Evolutionary conservation across 2,888 invertebrate species (phyloP).

Genomic region (Lepas anatifera): DNA sequence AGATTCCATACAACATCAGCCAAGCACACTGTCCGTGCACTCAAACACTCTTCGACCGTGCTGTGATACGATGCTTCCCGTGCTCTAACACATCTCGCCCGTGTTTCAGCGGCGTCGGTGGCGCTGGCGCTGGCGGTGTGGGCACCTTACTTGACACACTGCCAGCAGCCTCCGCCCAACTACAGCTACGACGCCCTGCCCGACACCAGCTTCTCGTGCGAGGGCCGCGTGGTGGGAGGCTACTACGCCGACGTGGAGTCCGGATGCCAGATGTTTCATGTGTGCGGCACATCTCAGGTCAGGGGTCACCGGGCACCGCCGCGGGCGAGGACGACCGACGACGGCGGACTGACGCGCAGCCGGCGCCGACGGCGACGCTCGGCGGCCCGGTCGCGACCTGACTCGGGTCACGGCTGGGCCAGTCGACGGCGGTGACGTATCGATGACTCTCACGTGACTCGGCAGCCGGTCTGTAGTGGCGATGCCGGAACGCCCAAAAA

Average conservation of each 20-base stretch:
- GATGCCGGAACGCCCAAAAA: too few relatives aligned
- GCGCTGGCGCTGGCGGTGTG: constrained; percentile 14
- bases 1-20: too few relatives aligned
- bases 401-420: neutral
- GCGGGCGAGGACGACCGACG: neutral
- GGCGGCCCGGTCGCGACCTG: neutral
- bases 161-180: constrained; percentile 26
- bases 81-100: neutral
- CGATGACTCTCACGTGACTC: neutral
- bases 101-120: constrained; percentile 6
- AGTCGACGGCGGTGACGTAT: neutral
- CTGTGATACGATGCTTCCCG: too few relatives aligned
- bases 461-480: too few relatives aligned
- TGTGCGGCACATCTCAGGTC: constrained; percentile 27
- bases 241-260: constrained; percentile 29
- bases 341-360: neutral
- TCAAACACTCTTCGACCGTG: too few relatives aligned
- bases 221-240: constrained; percentile 28
- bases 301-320: neutral
- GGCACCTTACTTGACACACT: constrained; percentile 10
- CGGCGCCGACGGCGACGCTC: neutral
- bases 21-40: too few relatives aligned
- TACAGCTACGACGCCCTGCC: constrained; percentile 27
- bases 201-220: constrained; percentile 28
- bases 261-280: constrained; percentile 29